Evolutionary conservation across 2,797 vertebrate genomes (phyloP), one percentile per base, ranked within the genome.

Genomic region (Phalanger gymnotis): DNA sequence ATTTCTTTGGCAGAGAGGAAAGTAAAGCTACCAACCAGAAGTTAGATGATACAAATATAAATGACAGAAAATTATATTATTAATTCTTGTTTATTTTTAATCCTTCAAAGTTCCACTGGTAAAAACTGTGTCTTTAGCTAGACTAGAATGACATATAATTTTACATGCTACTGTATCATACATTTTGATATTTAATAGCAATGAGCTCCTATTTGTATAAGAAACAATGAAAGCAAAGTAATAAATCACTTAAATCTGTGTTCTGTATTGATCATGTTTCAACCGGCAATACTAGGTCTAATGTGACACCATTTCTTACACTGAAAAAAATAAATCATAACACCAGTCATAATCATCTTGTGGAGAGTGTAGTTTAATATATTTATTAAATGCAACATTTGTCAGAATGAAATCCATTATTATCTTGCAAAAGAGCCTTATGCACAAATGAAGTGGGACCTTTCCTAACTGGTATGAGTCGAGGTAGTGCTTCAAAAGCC

Each of bases 241-340:
- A 93, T 96, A 96, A 56, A n/a, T 90, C 73, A 93, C 28, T 96
- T 6, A 1, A 81, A 93, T 94, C 73, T 66, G 4, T 87, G 40
- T 47, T 54, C 90, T 56, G 90, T 81, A 92, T 54, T 96, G 90
- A 94, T 93, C 25, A 52, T 31, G 81, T 81, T 61, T 91, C 55
- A 91, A 7, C 90, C 54, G 22, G 53, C 10, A 58, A 93, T 92
- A 93, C 1, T 27, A 53, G 53, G 14, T 47, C 31, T 40, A 92
- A 95, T 58, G 27, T 31, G 0, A 90, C 73, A 28, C 61, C 52
- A 91, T 96, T 96, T 96, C 95, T 96, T 91, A 94, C 28, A 87
- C 5, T 96, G 54, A 95, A 94, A 93, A n/a, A 96, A 55, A 89
- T 54, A 96, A 93, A 73, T 92, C 94, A 92, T 93, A 94, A 57